Base-by-base conservation (phyloP, 37 sponge, comb jelly and placozoan genomes). In the Hormiphora californensis region DNA sequence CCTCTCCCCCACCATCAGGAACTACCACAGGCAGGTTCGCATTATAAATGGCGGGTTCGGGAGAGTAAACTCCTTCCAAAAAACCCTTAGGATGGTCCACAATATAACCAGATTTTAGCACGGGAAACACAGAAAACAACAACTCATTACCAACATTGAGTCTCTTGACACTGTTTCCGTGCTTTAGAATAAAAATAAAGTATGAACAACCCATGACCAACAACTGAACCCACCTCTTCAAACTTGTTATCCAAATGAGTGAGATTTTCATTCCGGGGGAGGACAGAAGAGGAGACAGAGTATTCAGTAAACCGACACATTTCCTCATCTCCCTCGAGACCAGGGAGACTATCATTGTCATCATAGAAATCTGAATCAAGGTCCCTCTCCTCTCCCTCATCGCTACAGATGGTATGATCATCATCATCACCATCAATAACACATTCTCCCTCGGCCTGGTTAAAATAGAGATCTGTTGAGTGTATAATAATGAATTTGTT, bases 251-350 rank as follows among this genome's bases (percentile, higher is more conserved):
- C 96, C 62, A 95, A 73, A 39, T 89, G 43, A 0, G 89, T 92
- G 12, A 95, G 78, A 0, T 95, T 92, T 90, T 97, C 93, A 87
- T 88, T 94, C 0, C 98, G 39, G 0, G 93, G 92, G 4, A 94
- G 89, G 46, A 91, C 92, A 30, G 94, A 92, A 33, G 98, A 97
- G 21, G 90, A 90, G 85, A 97, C 85, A 17, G 93, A 93, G 43
- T 91, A 97, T 37, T 92, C 93, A 35, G 98, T 93, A 54, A 97
- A 93, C 55, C 85, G 63, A 0, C 92, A 90, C 36, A 37, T 41
- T 3, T 38, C 85, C 31, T 85, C 90, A 43, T 89, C 87, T 5
- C 17, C 51, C 55, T 59, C 62, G 54, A 19, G 15, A 54, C 19
- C 32, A 85, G 32, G 12, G 37, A 28, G 32, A 22, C 69, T 28